A percentile compares a stretch with the other conserved stretches of the same genome.
Conservation (phyloP, 2,113 vertebrate genomes). For the Platanista minor region DNA sequence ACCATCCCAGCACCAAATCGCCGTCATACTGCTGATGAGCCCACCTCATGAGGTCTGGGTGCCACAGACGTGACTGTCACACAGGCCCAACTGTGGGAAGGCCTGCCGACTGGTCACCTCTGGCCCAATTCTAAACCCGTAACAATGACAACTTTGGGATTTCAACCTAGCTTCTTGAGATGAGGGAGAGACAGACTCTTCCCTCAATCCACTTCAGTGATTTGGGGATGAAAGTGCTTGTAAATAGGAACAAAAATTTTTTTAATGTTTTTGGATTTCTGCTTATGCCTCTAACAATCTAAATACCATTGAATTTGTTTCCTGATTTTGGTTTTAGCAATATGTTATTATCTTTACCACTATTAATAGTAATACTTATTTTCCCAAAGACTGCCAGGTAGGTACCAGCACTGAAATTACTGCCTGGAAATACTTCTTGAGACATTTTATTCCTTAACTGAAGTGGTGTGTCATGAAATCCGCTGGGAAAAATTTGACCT, state of each 20-base stretch:
- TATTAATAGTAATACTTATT: fast-evolving
- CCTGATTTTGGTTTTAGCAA: neutral
- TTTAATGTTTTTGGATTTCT: neutral
- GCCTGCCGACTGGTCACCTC: neutral
- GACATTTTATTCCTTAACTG: neutral
- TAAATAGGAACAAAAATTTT: neutral
- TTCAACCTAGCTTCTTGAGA: neutral
- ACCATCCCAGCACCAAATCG: neutral
- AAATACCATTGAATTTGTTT: neutral
- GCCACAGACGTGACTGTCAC: neutral
- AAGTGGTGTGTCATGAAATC: neutral
- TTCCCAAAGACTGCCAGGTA: neutral
- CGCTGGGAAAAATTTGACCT: neutral
- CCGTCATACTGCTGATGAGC: neutral
- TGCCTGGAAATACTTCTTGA: neutral
- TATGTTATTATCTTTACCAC: neutral
- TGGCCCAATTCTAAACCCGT: neutral
- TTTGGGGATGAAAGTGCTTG: neutral
- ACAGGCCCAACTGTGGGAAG: fast-evolving
- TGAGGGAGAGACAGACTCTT: neutral
- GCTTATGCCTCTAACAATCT: no score
- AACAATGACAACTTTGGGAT: neutral
- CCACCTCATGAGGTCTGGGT: fast-evolving
- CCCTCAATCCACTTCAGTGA: neutral
- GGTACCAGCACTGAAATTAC: neutral